Evolutionary conservation across 2,888 invertebrate genomes (phyloP).

Genomic region (Blera fallax): DNA sequence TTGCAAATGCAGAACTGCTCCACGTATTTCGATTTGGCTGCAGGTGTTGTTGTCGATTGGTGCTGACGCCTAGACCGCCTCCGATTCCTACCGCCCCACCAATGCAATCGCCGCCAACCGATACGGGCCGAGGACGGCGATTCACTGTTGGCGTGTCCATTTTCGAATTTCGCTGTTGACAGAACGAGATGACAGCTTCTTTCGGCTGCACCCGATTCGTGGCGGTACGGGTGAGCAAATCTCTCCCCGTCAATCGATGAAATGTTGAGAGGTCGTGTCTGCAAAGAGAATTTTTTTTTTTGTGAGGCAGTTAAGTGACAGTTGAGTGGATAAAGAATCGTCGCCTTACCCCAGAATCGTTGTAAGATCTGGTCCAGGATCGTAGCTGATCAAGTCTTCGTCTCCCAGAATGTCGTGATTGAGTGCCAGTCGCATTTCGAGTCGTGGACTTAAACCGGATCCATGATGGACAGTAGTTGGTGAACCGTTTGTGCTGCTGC

Average conservation of each 20-base stretch:
- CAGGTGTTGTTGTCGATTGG: slow-evolving; percentile 77
- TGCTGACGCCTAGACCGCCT: slow-evolving; percentile 60
- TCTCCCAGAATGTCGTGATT: slow-evolving; percentile 84
- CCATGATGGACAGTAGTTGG: slow-evolving; percentile 75
- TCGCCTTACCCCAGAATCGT: slow-evolving; percentile 82
- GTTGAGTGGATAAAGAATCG: neutral
- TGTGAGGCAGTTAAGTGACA: neutral
- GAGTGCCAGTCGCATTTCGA: slow-evolving; percentile 86
- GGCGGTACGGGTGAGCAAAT: slow-evolving; percentile 81
- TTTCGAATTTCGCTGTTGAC: slow-evolving; percentile 83
- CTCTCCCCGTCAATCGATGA: slow-evolving; percentile 82
- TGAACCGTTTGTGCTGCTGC: slow-evolving; percentile 72
- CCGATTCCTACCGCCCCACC: slow-evolving; percentile 40
- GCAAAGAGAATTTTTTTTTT: no score
- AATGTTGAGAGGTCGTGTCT: slow-evolving; percentile 83
- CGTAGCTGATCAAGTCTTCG: slow-evolving; percentile 82
- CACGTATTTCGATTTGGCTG: slow-evolving; percentile 84
- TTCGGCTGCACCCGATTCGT: slow-evolving; percentile 81
- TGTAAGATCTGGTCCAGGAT: slow-evolving; percentile 82
- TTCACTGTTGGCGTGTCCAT: slow-evolving; percentile 82
- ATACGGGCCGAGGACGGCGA: slow-evolving; percentile 79
- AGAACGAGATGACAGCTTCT: slow-evolving; percentile 82
- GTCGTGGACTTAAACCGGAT: slow-evolving; percentile 84
- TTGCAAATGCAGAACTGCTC: slow-evolving; percentile 87
- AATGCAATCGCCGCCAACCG: slow-evolving; percentile 61